These are phyloP conservation scores for Peromyscus leucopus DNA, from an alignment of 2,113 vertebrate genomes.

Conservation along the genomic window DNA sequence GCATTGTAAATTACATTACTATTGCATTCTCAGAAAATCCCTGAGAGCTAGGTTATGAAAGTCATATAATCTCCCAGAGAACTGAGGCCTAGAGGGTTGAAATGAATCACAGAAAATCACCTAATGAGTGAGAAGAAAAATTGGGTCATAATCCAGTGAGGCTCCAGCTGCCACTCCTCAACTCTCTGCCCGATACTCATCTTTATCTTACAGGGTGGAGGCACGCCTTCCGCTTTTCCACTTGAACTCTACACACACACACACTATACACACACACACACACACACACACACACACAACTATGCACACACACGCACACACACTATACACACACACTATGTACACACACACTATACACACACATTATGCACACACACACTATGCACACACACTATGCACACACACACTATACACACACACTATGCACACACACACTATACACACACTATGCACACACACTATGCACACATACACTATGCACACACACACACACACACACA, in stretches of 20 bases:
- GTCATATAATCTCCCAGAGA: conserved; percentile 63
- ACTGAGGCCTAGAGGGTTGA: conserved; percentile 18
- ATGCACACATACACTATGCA: too few relatives aligned
- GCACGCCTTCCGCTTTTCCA: neutral
- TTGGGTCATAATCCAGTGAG: neutral
- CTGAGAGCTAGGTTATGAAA: conserved; percentile 56
- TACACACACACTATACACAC: neutral
- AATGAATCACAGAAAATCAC: conserved; percentile 61
- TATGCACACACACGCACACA: neutral
- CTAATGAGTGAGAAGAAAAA: neutral
- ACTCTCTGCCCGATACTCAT: neutral
- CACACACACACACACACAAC: too few relatives aligned
- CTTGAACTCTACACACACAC: neutral
- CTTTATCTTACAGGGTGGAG: neutral
- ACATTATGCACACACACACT: neutral
- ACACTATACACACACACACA: too few relatives aligned
- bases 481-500: neutral
- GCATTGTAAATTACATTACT: conserved; percentile 67
- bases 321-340: neutral
- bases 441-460: too few relatives aligned
- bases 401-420: neutral
- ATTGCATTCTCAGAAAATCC: conserved; percentile 66
- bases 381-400: neutral
- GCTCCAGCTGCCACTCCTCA: too few relatives aligned
- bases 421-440: too few relatives aligned